Percentiles rank a stretch among this genome's conserved stretches.
These are phyloP conservation scores for Meta bourneti DNA, from an alignment of 2,888 invertebrate species.

Conservation along the genomic window DNA sequence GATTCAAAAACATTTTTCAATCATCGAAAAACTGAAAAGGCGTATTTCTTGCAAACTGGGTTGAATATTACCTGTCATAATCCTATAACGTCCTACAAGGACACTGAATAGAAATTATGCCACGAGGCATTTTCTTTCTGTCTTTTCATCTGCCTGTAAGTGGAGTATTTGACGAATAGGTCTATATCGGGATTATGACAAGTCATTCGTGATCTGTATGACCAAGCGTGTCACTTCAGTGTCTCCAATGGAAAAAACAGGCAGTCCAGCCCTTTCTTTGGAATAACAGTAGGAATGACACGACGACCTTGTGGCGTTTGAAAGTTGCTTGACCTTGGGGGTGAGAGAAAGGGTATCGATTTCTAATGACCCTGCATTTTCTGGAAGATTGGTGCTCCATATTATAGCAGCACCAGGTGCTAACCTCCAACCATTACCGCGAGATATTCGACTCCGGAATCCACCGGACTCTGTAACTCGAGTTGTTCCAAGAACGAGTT, in stretches of 20 bases:
- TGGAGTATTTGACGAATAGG: neutral
- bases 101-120: neutral
- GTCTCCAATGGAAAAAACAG: neutral
- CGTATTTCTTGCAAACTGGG: too few relatives aligned
- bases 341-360: neutral
- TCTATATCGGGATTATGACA: neutral
- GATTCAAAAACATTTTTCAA: too few relatives aligned
- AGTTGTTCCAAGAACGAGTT: neutral
- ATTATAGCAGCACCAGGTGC: conserved; percentile 34
- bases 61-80: too few relatives aligned
- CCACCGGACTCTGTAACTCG: neutral
- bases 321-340: conserved; percentile 45
- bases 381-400: conserved; percentile 36
- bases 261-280: neutral
- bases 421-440: neutral
- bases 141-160: neutral
- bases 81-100: too few relatives aligned
- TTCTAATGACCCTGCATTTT: conserved; percentile 16
- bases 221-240: neutral
- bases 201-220: neutral
- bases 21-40: too few relatives aligned
- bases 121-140: neutral
- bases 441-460: neutral
- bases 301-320: conserved; percentile 21
- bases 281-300: conserved; percentile 7